phyloP scores from a whole-genome alignment of 2,888 invertebrate genomes.

The Philhelius pedissequus region DNA sequence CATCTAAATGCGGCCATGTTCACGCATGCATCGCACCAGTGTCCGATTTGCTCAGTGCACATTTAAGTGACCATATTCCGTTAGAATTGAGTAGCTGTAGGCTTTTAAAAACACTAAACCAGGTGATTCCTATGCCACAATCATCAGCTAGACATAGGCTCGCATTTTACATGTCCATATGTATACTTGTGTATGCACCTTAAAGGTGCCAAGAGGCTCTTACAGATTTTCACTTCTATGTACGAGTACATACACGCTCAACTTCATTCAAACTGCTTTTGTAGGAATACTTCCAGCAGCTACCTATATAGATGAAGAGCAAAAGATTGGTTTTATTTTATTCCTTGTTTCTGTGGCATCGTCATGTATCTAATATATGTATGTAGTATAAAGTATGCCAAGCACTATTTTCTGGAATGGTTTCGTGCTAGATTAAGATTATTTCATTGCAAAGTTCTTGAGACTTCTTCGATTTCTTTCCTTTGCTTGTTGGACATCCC shows the following conservation, averaged over 20 bases:
- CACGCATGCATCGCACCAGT: not conserved
- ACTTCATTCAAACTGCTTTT: not conserved
- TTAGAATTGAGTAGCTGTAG: constrained; percentile 26
- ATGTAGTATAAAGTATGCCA: constrained; percentile 26
- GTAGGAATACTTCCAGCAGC: not conserved
- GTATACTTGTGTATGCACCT: constrained; percentile 16
- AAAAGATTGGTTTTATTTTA: constrained; percentile 10
- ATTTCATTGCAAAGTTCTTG: constrained; percentile 36
- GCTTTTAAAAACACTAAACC: constrained; percentile 7
- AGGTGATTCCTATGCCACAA: constrained; percentile 11
- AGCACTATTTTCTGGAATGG: constrained; percentile 40
- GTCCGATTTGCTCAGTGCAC: constrained; percentile 55
- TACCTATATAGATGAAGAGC: constrained; percentile 11
- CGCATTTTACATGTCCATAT: constrained; percentile 27
- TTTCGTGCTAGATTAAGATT: constrained; percentile 59
- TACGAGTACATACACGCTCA: not conserved
- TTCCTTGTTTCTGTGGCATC: not conserved
- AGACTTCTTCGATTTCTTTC: not conserved
- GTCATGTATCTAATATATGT: not conserved
- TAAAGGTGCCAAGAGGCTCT: constrained; percentile 26
- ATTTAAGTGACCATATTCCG: constrained; percentile 54
- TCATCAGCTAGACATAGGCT: not conserved
- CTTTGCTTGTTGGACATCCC: not conserved
- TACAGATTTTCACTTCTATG: constrained; percentile 24
- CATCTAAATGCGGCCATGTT: constrained; percentile 7